These are phyloP conservation scores for Amphilophus citrinellus DNA, from an alignment of 2,113 vertebrate species.

Conservation along the genomic window DNA sequence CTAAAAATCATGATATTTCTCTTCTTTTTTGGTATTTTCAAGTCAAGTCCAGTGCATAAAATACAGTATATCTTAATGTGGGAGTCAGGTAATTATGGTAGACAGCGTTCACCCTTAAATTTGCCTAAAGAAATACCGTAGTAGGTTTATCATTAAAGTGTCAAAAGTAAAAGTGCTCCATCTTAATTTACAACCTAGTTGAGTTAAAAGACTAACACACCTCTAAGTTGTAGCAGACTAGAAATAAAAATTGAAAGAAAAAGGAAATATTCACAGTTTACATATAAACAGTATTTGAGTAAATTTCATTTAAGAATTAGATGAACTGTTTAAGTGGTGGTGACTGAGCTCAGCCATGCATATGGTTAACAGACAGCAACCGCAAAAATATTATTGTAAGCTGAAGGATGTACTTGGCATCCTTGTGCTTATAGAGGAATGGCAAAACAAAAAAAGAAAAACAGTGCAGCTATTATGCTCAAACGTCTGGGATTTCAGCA, in stretches of 20 bases:
- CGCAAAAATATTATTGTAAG: background rate
- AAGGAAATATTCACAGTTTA: background rate
- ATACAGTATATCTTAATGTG: background rate
- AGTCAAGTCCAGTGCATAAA: background rate
- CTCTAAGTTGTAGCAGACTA: background rate
- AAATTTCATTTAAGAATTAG: background rate
- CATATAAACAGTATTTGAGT: background rate
- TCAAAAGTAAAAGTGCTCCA: background rate
- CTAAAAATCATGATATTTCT: no score
- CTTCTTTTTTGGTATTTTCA: background rate
- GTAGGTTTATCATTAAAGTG: no score
- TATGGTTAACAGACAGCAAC: background rate
- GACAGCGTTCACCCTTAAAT: background rate
- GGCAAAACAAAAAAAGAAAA: background rate
- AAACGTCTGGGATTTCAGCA: slow-evolving; percentile 31
- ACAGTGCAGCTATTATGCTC: background rate
- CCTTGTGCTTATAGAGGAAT: background rate
- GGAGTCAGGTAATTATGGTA: background rate
- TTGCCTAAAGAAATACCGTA: background rate
- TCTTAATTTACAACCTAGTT: background rate
- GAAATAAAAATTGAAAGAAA: background rate
- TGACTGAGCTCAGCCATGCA: slow-evolving; percentile 4
- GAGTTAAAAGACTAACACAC: background rate
- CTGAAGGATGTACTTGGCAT: slow-evolving; percentile 12
- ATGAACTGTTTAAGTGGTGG: background rate